Conservation (phyloP, 2,888 invertebrate species). For the Cistogaster globosa region DNA sequence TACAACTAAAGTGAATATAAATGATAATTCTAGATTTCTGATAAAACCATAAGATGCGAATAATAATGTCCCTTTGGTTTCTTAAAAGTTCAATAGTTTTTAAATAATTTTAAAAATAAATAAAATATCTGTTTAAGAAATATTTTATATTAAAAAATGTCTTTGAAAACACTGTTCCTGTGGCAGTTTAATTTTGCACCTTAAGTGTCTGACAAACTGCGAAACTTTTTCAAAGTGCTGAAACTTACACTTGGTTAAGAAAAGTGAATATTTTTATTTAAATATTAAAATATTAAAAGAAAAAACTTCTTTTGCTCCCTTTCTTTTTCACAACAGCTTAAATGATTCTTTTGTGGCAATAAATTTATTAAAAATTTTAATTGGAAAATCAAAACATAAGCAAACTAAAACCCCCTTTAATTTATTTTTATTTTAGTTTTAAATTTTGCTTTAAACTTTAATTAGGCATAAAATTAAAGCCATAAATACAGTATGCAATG, state of each 20-base stretch:
- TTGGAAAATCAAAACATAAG: slow-evolving; percentile 30
- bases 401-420: not conserved
- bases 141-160: not conserved
- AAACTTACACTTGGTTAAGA: slow-evolving; percentile 20
- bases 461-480: slow-evolving; percentile 33
- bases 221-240: slow-evolving; percentile 47
- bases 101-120: too few species aligned
- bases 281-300: not conserved
- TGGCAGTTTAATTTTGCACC: slow-evolving; percentile 31
- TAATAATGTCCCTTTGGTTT: too few species aligned
- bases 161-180: slow-evolving; percentile 35
- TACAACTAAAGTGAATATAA: too few species aligned
- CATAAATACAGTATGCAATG: slow-evolving; percentile 2
- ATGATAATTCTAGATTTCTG: too few species aligned
- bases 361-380: slow-evolving; percentile 35
- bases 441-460: slow-evolving; percentile 23
- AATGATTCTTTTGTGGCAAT: not conserved
- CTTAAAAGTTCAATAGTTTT: too few species aligned
- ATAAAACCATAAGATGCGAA: too few species aligned
- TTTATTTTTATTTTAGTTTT: not conserved
- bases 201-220: slow-evolving; percentile 57
- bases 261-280: slow-evolving; percentile 22
- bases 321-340: not conserved
- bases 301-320: not conserved
- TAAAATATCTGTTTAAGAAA: too few species aligned